Base-by-base conservation (phyloP, 2,888 invertebrate genomes). In the Mesodorylaimus sp. region DNA sequence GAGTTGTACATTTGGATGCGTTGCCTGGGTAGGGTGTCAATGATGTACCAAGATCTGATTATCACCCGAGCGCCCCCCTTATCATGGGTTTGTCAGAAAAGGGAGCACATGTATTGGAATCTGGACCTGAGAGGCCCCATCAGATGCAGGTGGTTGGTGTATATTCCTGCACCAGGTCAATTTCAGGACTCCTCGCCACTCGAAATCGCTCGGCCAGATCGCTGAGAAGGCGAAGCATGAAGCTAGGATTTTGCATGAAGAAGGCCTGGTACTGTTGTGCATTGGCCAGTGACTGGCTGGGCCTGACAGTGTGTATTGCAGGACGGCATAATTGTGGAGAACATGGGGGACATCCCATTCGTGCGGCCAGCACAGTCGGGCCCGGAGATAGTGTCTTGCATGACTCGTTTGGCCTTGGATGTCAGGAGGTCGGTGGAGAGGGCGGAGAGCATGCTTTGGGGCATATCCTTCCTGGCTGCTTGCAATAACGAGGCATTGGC, bases 341-440 rank as follows among this genome's bases (percentile, higher is more conserved):
- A 83, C 62, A 83, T 83, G 82, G 76, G 80, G 60, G 82, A 83
- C 61, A 64, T 80, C 24, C 82, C 83, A 0, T 83, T 82, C 60
- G 61, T 78, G 1, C 74, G 74, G 59, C 67, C 74, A 1, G 65
- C 68, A 42, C 60, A 73, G 42, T 63, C 80, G 46, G 76, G 76
- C 2, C 78, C 81, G 0, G 83, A 83, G 68, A 75, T 76, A 16
- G 72, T 74, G 1, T 76, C 81, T 0, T 66, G 73, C 36, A 81
- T 84, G 80, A 73, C 79, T 0, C 70, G 75, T 52, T 66, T 80
- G 21, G 75, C 77, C 48, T 60, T 68, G 1, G 76, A 77, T 61
- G 70, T 81, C n/a, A 73, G 74, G 52, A 73, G 75, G 1, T 46
- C 52, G 10, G 21, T 48, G 16, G n/a, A 32, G 10, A 24, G 21